Conservation (phyloP, 2,888 invertebrate species). For the Lasioglossum figueresi region DNA sequence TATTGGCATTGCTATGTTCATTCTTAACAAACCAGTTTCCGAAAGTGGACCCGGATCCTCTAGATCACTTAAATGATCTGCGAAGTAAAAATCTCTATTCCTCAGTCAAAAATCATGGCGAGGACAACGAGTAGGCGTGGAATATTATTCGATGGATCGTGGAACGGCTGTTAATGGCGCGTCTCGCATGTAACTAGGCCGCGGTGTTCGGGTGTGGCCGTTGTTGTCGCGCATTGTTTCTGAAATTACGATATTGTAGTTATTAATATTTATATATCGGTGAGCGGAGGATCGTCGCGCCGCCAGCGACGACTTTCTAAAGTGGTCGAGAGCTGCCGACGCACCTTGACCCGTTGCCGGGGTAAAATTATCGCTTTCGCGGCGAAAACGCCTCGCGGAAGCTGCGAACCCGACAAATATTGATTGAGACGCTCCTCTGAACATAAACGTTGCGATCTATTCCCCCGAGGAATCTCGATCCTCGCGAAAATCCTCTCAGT, state of each 20-base stretch:
- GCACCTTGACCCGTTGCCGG: conserved; percentile 56
- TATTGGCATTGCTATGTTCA: no score
- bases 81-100: not conserved
- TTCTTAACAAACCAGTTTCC: not conserved
- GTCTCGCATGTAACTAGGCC: conserved; percentile 65
- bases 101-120: not conserved
- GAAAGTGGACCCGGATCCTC: not conserved
- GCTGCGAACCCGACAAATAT: conserved; percentile 31
- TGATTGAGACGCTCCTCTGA: conserved; percentile 10
- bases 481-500: not conserved
- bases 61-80: not conserved
- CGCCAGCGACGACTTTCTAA: conserved; percentile 68
- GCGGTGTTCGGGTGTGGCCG: conserved; percentile 74
- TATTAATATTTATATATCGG: conserved; percentile 77
- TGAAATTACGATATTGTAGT: conserved; percentile 76
- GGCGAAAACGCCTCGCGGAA: conserved; percentile 47
- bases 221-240: conserved; percentile 72
- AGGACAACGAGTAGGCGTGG: conserved; percentile 32
- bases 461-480: not conserved
- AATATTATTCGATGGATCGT: not conserved
- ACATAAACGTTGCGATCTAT: not conserved
- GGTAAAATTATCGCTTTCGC: conserved; percentile 56
- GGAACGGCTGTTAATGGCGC: conserved; percentile 21
- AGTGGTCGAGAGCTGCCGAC: conserved; percentile 61
- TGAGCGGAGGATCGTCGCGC: conserved; percentile 48